phyloP scores from a whole-genome alignment of 2,797 vertebrate genomes.

The Petrocephalus sullivani region DNA sequence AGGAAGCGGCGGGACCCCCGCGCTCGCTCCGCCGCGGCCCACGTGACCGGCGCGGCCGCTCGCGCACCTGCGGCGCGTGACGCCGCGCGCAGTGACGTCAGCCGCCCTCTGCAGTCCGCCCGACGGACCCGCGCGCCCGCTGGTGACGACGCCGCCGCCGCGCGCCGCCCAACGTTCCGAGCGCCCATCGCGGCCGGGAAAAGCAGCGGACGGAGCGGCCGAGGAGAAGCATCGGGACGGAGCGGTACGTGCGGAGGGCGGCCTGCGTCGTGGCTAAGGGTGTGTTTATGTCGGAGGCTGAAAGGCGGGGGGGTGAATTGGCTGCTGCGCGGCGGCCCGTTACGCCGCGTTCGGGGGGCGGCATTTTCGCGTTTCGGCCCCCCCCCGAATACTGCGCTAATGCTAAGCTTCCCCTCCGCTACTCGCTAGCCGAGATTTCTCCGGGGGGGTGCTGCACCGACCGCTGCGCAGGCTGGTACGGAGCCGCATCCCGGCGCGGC shows the following conservation, averaged over 20 bases:
- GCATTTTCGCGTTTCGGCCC: not conserved
- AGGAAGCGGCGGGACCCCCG: not conserved
- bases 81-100: constrained; percentile 17
- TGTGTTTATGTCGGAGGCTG: not conserved
- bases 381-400: not conserved
- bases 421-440: not conserved
- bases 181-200: not conserved
- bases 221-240: constrained; percentile 23
- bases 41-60: not conserved
- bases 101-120: constrained; percentile 2
- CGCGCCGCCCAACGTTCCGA: constrained; percentile 11
- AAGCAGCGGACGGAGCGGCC: not conserved
- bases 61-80: not conserved
- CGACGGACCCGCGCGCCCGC: not conserved
- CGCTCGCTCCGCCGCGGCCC: not conserved
- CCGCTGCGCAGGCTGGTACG: not conserved
- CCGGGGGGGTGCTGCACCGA: not conserved
- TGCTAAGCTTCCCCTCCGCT: not conserved
- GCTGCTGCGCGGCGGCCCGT: constrained; percentile 8
- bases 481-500: not conserved
- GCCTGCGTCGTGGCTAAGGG: not conserved
- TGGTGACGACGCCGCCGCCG: constrained; percentile 1
- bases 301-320: not conserved
- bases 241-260: constrained; percentile 28
- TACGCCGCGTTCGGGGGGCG: not conserved